A percentile compares a stretch with the other conserved stretches of the same genome.
Conservation (phyloP, 35 echinoderm and acorn worm species). For the Holothuria glaberrima region DNA sequence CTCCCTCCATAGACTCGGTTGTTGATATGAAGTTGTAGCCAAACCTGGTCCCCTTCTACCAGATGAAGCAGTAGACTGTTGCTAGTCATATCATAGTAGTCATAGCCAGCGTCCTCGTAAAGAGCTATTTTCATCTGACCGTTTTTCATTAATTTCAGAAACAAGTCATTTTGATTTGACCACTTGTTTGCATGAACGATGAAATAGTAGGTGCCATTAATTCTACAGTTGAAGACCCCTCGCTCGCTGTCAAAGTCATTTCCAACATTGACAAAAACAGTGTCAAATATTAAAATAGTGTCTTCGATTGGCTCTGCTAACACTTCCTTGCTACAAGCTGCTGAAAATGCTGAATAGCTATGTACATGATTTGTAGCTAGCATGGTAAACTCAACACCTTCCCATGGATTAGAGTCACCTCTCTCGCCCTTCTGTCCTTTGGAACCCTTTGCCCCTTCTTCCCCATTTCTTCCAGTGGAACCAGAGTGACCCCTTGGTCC, state of each 20-base stretch:
- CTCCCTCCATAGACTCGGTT: slow-evolving; percentile 84
- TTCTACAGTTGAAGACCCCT: slow-evolving; percentile 73
- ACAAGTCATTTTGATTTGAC: slow-evolving; percentile 81
- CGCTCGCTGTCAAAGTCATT: slow-evolving; percentile 78
- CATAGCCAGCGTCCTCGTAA: slow-evolving; percentile 88
- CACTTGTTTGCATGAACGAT: slow-evolving; percentile 87
- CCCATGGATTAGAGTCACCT: slow-evolving; percentile 28
- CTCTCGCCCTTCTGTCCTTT: slow-evolving; percentile 61
- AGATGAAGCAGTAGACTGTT: slow-evolving; percentile 86
- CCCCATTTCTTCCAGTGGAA: slow-evolving; percentile 47
- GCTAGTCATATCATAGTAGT: slow-evolving; percentile 82
- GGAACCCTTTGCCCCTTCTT: slow-evolving; percentile 26
- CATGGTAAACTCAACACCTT: background rate
- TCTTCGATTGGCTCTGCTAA: slow-evolving; percentile 70
- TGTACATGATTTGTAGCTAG: background rate
- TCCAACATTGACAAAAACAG: slow-evolving; percentile 76
- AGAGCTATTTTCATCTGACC: slow-evolving; percentile 67
- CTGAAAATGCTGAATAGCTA: slow-evolving; percentile 76
- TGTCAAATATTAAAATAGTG: slow-evolving; percentile 69
- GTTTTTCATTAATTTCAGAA: slow-evolving; percentile 89
- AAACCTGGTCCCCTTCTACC: slow-evolving; percentile 73
- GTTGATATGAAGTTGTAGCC: slow-evolving; percentile 83
- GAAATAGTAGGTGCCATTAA: slow-evolving; percentile 97
- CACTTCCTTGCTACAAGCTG: slow-evolving; percentile 72
- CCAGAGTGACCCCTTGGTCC: slow-evolving; percentile 42